Evolutionary conservation across 1,140 invertebrate species (phyloP), one percentile per base, ranked within the genome.

Genomic region (Mactra quadrangularis): DNA sequence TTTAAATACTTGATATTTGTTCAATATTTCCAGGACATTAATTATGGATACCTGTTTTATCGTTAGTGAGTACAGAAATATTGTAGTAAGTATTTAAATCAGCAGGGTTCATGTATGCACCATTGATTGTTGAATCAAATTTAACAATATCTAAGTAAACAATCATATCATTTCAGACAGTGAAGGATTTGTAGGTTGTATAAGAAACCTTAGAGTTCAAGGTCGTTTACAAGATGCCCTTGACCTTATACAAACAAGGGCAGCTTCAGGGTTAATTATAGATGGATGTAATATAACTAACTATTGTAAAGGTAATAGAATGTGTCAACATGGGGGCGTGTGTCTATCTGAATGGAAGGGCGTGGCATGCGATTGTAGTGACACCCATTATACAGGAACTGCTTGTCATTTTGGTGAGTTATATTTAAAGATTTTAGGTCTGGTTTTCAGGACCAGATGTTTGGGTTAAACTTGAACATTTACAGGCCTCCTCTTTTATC

Each of bases 201-300:
- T 99, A 94, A 94, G 96, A 77, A 96, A 97, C 85, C 96, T 98
- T 52, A 94, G 95, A 89, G 96, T 98, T n/a, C 97, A 98, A 88
- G 95, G 95, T 7, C 92, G 94, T 25, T 89, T 94, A 6, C 94
- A 97, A 29, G 97, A 97, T 86, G 94, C 95, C n/a, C 94, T 97
- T 87, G 95, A 95, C 84, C 95, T 98, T 6, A 95, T 98, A 22
- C 96, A 96, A 86, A 96, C 87, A 95, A 96, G 76, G 27, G 68
- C 50, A 3, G 95, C 97, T 4, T 47, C 59, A 17, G 96, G 97
- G 93, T 96, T 98, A 0, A 96, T 96, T 0, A 94, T 98, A 64
- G 97, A 99, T 87, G 97, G 98, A 87, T 98, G 97, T 92, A 95
- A 96, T 84, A 96, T 98, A 84, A 96, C 98, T 0, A 96, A 98